Evolutionary conservation across 2,797 vertebrate genomes (phyloP).

Genomic region (Diplodus sargus): DNA sequence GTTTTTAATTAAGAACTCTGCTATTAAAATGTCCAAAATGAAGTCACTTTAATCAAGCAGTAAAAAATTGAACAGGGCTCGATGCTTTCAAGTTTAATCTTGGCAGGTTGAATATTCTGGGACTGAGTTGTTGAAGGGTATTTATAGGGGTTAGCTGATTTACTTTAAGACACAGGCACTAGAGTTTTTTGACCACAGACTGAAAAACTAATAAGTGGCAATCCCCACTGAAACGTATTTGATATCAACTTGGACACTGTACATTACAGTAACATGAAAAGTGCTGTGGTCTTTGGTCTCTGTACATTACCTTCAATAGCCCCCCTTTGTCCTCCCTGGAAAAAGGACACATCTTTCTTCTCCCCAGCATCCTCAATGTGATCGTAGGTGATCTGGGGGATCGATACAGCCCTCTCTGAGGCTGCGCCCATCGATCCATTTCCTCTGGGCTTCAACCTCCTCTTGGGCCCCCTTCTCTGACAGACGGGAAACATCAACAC

Average conservation of each 20-base stretch:
- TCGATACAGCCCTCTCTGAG: conserved; percentile 82
- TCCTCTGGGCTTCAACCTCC: conserved; percentile 84
- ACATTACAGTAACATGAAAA: neutral
- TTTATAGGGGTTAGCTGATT: conserved; percentile 14
- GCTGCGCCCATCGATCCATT: conserved; percentile 80
- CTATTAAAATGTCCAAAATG: conserved; percentile 26
- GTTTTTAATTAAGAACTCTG: conserved; percentile 32
- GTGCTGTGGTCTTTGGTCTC: neutral
- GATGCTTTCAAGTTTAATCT: conserved; percentile 42
- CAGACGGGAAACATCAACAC: conserved; percentile 29
- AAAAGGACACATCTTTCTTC: conserved; percentile 85
- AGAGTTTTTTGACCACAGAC: conserved; percentile 1
- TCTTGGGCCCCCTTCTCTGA: conserved; percentile 88
- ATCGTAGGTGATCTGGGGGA: conserved; percentile 91
- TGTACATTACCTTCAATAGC: conserved; percentile 69
- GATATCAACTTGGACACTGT: neutral
- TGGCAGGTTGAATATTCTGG: conserved; percentile 29
- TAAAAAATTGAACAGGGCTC: conserved; percentile 30
- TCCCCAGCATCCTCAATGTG: conserved; percentile 83
- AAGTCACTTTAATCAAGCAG: conserved; percentile 43
- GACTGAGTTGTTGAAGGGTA: conserved; percentile 23
- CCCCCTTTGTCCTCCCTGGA: conserved; percentile 77
- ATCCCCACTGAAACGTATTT: neutral
- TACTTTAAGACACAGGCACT: conserved; percentile 32
- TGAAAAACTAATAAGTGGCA: conserved; percentile 3